Base-by-base conservation (phyloP, 2,797 vertebrate genomes). In the Hydrolagus colliei region DNA sequence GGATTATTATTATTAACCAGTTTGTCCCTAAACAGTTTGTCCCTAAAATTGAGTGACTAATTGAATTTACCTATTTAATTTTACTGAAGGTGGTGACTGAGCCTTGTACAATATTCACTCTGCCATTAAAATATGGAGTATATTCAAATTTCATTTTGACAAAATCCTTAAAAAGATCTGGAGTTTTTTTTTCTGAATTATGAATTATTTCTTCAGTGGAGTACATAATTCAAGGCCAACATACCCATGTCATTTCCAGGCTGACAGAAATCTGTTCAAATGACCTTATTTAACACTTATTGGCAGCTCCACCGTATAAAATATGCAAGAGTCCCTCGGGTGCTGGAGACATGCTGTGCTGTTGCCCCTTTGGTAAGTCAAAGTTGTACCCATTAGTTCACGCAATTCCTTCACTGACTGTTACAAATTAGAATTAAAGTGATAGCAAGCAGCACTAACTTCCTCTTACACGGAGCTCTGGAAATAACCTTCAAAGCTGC, bases 201-300 rank as follows among this genome's bases (percentile, higher is more conserved):
- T 20, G 63, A 11, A 84, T 35, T 71, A 71, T 68, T 41, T 5
- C 32, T 32, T 82, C 35, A 9, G 27, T 82, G 20, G 41, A 52
- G 6, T 52, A 35, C 27, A 35, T 71, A 32, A 77, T 77, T 18
- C 79, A 84, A 71, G 18, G 18, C 32, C 79, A 52, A 20, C 18
- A 18, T n/a, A 27, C 4, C 27, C 18, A 2, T 67, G n/a, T 84
- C 79, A 84, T 71, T 84, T 84, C 32, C 65, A 71, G 32, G 32
- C 27, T 11, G 35, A 16, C 35, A 84, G 79, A 16, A 11, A 41
- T 84, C 65, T 71, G 79, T 71, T 84, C 71, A 71, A 84, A 84
- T 84, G 32, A 84, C 18, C 35, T 84, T 84, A 68, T 71, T 68
- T 71, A 84, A 84, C 71, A 84, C 52, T 84, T 84, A 71, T 84